Evolutionary conservation across 2,888 invertebrate species (phyloP).

Genomic region (Eupeodes luniger): DNA sequence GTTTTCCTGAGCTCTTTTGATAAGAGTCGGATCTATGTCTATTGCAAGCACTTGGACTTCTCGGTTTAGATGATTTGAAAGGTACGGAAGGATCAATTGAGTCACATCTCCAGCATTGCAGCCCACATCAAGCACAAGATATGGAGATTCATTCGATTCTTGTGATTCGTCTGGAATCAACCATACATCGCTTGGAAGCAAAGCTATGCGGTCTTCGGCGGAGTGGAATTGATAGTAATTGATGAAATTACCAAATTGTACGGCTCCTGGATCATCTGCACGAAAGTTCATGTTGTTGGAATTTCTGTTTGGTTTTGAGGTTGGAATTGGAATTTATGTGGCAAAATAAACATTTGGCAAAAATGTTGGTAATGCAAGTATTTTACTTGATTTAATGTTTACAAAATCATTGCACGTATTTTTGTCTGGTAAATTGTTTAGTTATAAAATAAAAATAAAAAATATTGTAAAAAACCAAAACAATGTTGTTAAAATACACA

Average conservation of each 20-base stretch:
- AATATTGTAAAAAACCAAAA: no score
- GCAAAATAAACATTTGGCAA: neutral
- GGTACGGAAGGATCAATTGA: slow-evolving; percentile 85
- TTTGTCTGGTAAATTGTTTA: no score
- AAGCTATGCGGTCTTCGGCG: slow-evolving; percentile 87
- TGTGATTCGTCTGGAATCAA: slow-evolving; percentile 79
- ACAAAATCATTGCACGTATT: no score
- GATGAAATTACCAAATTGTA: slow-evolving; percentile 92
- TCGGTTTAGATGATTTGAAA: slow-evolving; percentile 79
- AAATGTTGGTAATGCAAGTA: no score
- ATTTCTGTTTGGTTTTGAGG: neutral
- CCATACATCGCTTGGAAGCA: slow-evolving; percentile 86
- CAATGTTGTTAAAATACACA: no score
- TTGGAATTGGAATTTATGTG: neutral
- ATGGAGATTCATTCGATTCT: slow-evolving; percentile 76
- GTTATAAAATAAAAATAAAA: no score
- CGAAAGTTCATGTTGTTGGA: slow-evolving; percentile 79
- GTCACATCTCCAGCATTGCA: slow-evolving; percentile 94
- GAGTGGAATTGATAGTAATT: slow-evolving; percentile 94
- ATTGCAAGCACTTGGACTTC: slow-evolving; percentile 86
- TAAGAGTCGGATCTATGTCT: slow-evolving; percentile 90
- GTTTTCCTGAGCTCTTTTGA: slow-evolving; percentile 87
- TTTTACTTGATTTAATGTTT: no score
- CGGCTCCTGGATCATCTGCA: slow-evolving; percentile 89
- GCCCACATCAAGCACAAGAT: slow-evolving; percentile 85